phyloP scores from a whole-genome alignment of 2,888 invertebrate species.

The Nymphalis urticae region DNA sequence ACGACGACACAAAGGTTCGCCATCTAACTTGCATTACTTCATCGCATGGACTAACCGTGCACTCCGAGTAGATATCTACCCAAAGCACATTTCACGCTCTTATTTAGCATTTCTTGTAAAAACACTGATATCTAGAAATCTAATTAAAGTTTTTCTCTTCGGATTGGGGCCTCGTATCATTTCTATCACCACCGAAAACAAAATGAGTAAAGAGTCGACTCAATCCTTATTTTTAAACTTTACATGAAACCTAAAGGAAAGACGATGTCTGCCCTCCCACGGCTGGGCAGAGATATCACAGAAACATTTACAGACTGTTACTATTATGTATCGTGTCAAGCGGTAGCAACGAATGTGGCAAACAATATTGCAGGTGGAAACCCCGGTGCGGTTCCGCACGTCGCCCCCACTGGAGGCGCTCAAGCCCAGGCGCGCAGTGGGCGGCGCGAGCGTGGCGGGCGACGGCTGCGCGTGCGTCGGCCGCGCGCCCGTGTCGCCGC shows the following conservation, averaged over 20 bases:
- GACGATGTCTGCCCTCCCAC: too few relatives aligned
- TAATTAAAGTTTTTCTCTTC: too few relatives aligned
- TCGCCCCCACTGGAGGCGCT: constrained; percentile 95
- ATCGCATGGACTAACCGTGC: constrained; percentile 34
- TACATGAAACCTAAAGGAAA: too few relatives aligned
- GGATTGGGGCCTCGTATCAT: too few relatives aligned
- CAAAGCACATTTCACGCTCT: constrained; percentile 49
- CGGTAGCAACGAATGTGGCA: background rate
- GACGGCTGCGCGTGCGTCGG: constrained; percentile 68
- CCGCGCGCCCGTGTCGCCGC: constrained; percentile 63
- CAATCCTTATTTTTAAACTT: too few relatives aligned
- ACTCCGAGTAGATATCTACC: constrained; percentile 1
- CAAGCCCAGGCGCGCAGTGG: constrained; percentile 84
- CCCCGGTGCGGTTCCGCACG: constrained; percentile 94
- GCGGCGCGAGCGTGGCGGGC: constrained; percentile 84
- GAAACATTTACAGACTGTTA: too few relatives aligned
- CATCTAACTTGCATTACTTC: constrained; percentile 44
- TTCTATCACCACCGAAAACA: too few relatives aligned
- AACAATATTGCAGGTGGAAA: constrained; percentile 79
- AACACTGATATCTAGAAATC: too few relatives aligned
- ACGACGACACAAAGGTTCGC: constrained; percentile 70
- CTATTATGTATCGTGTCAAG: too few relatives aligned
- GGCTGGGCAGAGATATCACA: too few relatives aligned
- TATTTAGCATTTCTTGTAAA: too few relatives aligned
- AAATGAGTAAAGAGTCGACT: too few relatives aligned